Evolutionary conservation across 2,888 invertebrate genomes (phyloP).

Genomic region (Thumatha senex): DNA sequence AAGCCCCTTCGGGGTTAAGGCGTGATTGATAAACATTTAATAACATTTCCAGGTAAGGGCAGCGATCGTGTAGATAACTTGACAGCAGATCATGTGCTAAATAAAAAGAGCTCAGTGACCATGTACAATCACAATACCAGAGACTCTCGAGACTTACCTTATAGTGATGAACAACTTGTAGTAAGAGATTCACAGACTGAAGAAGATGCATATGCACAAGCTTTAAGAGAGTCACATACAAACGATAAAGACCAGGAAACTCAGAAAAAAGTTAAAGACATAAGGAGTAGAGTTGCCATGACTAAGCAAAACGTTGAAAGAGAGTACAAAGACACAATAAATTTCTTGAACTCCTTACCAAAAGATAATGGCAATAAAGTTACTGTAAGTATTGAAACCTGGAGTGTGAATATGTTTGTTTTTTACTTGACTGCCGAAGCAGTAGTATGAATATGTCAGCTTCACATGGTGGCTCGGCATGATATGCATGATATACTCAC

Average conservation of each 20-base stretch:
- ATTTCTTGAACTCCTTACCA: slow-evolving; percentile 67
- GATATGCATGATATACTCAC: too few species aligned
- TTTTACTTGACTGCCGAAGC: too few species aligned
- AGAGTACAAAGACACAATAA: slow-evolving; percentile 72
- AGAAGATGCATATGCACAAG: slow-evolving; percentile 71
- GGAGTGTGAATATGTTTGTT: neutral
- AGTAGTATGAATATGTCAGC: too few species aligned
- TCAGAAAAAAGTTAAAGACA: slow-evolving; percentile 51
- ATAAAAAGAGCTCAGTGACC: slow-evolving; percentile 56
- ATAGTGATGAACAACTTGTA: slow-evolving; percentile 49
- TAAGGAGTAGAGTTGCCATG: slow-evolving; percentile 65
- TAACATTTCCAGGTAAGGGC: slow-evolving; percentile 47
- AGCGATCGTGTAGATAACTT: slow-evolving; percentile 38
- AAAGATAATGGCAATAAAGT: slow-evolving; percentile 55
- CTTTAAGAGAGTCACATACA: slow-evolving; percentile 52
- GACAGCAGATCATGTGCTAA: slow-evolving; percentile 34
- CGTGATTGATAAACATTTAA: too few species aligned
- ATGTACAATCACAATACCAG: slow-evolving; percentile 69
- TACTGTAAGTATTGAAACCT: slow-evolving; percentile 51
- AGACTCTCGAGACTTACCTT: slow-evolving; percentile 52
- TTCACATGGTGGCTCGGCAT: too few species aligned
- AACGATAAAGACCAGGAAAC: slow-evolving; percentile 41
- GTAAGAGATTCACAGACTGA: slow-evolving; percentile 50
- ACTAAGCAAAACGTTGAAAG: slow-evolving; percentile 87
- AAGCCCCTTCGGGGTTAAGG: too few species aligned